These are phyloP conservation scores for Drosophila putrida DNA, from an alignment of 2,888 invertebrate genomes.

Conservation along the genomic window DNA sequence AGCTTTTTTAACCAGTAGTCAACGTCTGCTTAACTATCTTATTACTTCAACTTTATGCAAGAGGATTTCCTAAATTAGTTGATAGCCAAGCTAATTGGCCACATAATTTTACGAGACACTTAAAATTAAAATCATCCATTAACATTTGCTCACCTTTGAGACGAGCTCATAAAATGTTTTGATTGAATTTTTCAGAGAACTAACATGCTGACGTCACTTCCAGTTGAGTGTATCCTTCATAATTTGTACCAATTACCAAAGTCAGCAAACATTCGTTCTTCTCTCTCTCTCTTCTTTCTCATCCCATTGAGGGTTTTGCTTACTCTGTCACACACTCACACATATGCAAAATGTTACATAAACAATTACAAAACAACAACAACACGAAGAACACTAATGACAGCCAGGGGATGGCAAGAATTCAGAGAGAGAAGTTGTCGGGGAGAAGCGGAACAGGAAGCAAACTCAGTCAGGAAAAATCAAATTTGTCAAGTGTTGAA, in stretches of 20 bases:
- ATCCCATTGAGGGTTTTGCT: not conserved
- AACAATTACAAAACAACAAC: conserved; percentile 59
- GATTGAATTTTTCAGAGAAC: conserved; percentile 38
- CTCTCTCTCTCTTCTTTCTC: not conserved
- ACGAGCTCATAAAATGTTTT: conserved; percentile 34
- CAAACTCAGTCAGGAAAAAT: conserved; percentile 65
- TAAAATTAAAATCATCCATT: conserved; percentile 6
- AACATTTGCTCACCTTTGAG: conserved; percentile 16
- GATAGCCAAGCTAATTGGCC: conserved; percentile 33
- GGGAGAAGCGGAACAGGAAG: conserved; percentile 4
- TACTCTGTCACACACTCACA: conserved; percentile 9
- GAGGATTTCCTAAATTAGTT: conserved; percentile 23
- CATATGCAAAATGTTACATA: conserved; percentile 55
- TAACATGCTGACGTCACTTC: conserved; percentile 20
- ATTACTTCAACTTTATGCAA: conserved; percentile 11
- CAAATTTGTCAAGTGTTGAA: conserved; percentile 71
- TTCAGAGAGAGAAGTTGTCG: not conserved
- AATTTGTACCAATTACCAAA: conserved; percentile 56
- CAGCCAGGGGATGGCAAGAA: conserved; percentile 27
- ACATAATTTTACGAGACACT: conserved; percentile 9
- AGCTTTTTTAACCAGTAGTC: too few species aligned
- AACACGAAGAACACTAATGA: conserved; percentile 48
- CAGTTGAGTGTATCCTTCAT: conserved; percentile 28
- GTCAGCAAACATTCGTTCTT: conserved; percentile 37
- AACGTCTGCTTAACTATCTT: not conserved